Percentiles rank a stretch among this genome's conserved stretches.
Conservation (phyloP, 1,140 invertebrate species). For the Diprion similis region DNA sequence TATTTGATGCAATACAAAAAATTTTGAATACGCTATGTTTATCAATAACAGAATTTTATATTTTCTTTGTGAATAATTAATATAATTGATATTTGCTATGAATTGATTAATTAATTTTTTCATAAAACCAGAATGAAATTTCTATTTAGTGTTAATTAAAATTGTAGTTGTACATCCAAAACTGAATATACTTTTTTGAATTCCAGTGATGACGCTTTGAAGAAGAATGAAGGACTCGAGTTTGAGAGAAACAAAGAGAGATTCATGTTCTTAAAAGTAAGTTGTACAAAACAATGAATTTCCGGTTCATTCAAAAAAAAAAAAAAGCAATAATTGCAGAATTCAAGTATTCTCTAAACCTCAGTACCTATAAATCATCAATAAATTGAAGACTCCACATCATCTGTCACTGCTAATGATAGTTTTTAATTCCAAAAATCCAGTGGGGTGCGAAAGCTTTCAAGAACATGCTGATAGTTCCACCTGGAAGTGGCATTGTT, state of each 20-base stretch:
- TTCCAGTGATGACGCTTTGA: constrained; percentile 82
- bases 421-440: constrained; percentile 29
- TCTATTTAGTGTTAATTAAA: constrained; percentile 5
- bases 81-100: no score
- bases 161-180: constrained; percentile 12
- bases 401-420: background rate
- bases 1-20: no score
- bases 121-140: background rate
- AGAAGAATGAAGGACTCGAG: constrained; percentile 95
- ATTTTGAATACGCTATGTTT: no score
- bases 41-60: no score
- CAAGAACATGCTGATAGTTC: constrained; percentile 96
- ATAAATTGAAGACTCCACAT: background rate
- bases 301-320: background rate
- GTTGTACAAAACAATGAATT: constrained; percentile 11
- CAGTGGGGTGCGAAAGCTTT: constrained; percentile 97
- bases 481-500: constrained; percentile 97
- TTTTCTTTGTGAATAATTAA: no score
- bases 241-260: constrained; percentile 96
- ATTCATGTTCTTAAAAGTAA: constrained; percentile 93
- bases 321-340: background rate
- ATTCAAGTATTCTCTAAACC: background rate
- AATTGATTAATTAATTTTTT: no score
- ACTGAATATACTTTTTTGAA: constrained; percentile 36
- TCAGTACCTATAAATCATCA: background rate